Conservation (phyloP, 2,888 invertebrate species). For the Eupithecia tripunctaria region DNA sequence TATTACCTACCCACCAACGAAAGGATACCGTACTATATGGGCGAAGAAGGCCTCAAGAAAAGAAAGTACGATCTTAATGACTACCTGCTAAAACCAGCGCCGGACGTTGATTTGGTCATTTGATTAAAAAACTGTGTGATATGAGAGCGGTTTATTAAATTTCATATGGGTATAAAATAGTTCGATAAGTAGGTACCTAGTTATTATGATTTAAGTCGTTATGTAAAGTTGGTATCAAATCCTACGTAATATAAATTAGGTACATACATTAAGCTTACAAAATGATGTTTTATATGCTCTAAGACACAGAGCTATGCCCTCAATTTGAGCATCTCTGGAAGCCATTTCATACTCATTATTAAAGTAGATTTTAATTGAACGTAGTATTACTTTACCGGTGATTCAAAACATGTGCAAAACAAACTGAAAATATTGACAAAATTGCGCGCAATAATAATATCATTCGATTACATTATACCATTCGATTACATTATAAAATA, state of each 20-base stretch:
- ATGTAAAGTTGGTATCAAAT: slow-evolving; percentile 40
- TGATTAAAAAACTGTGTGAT: slow-evolving; percentile 54
- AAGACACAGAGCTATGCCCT: slow-evolving; percentile 33
- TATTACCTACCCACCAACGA: slow-evolving; percentile 70
- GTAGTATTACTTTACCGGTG: slow-evolving; percentile 1
- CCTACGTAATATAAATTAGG: slow-evolving; percentile 29
- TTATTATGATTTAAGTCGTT: slow-evolving; percentile 65
- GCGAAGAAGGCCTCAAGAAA: slow-evolving; percentile 59
- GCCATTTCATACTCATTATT: slow-evolving; percentile 48
- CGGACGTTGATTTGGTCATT: slow-evolving; percentile 64
- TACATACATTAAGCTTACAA: slow-evolving; percentile 34
- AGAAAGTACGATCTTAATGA: slow-evolving; percentile 59
- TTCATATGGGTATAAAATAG: slow-evolving; percentile 59
- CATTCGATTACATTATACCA: slow-evolving; percentile 2
- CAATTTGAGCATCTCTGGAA: slow-evolving; percentile 68
- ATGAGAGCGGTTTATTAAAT: slow-evolving; percentile 62
- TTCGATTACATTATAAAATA: slow-evolving; percentile 18
- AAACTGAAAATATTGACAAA: slow-evolving; percentile 10
- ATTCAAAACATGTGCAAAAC: slow-evolving; percentile 24
- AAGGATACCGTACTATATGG: slow-evolving; percentile 63
- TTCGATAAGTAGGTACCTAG: slow-evolving; percentile 64
- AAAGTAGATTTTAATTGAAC: slow-evolving; percentile 11
- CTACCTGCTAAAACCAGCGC: slow-evolving; percentile 62
- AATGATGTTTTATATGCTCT: slow-evolving; percentile 37
- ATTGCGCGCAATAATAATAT: slow-evolving; percentile 18